Percentiles rank a stretch among this genome's conserved stretches.
Conservation (phyloP, 2,113 vertebrate species). For the Psammodynastes pulverulentus region DNA sequence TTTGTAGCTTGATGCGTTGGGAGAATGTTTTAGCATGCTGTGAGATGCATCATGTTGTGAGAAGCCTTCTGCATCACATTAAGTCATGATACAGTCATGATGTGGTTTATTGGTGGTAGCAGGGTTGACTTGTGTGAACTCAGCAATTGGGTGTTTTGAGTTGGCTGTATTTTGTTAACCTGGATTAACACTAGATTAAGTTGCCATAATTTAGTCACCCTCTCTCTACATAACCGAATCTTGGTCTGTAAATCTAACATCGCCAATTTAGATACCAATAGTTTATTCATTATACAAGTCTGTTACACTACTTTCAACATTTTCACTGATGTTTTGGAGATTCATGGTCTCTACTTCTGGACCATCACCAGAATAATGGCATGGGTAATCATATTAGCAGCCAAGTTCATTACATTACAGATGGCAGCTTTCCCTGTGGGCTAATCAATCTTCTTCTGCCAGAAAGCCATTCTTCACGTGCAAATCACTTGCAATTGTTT, state of each 20-base stretch:
- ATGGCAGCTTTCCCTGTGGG: conserved; percentile 4
- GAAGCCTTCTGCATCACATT: not conserved
- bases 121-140: not conserved
- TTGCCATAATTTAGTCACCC: not conserved
- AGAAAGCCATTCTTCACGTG: conserved; percentile 12
- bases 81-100: not conserved
- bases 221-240: not conserved
- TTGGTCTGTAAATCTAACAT: not conserved
- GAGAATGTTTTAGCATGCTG: not conserved
- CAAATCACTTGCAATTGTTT: conserved; percentile 4
- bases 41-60: not conserved
- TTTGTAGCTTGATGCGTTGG: not conserved
- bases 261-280: not conserved
- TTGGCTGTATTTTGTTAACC: not conserved
- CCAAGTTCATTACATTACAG: not conserved
- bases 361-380: conserved; percentile 13
- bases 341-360: not conserved
- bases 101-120: not conserved
- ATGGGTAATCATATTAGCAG: not conserved
- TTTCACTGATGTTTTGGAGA: not conserved
- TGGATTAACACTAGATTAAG: not conserved
- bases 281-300: not conserved
- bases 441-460: conserved; percentile 13
- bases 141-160: not conserved
- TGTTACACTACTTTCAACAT: not conserved